Evolutionary conservation across 2,113 vertebrate species (phyloP), one percentile per base, ranked within the genome.

Genomic region (Manacus vitellinus): DNA sequence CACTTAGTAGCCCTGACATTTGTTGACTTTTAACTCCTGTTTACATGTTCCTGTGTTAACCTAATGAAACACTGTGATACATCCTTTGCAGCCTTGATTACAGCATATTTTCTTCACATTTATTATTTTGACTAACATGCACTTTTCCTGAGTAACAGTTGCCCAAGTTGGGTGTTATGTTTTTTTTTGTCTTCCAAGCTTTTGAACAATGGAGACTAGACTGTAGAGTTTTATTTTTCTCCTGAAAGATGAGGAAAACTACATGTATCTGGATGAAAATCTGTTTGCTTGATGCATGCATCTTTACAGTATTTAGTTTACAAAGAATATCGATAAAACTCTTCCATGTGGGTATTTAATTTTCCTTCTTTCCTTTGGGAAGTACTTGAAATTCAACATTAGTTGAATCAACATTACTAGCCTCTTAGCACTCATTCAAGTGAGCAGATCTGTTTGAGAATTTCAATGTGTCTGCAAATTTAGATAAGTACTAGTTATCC

Each of bases 181-280:
- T 27, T 52, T 70, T 74, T 37, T 5, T 7, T 54, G 6, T 49
- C 83, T 82, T 33, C 10, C 11, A 58, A 35, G 33, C 35, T 33
- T 94, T 77, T 70, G 76, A 59, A 39, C 0, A 5, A 35, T 25
- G 19, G n/a, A 62, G 12, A 58, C 27, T 33, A 84, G 55, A 25
- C 35, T 75, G 30, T 24, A 14, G 16, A 39, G 10, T 27, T 65
- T 54, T 61, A 33, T 65, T 84, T 80, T 80, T 62, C 5, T 63
- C 6, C 30, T 44, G 35, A 27, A 49, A 92, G 62, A 16, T 80
- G 54, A 75, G 72, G 61, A 87, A 37, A 68, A 5, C 10, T 54
- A 6, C 15, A 9, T 0, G 0, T 17, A 72, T 8, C 8, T 17
- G 14, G n/a, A 6, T 92, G 63, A 59, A 94, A 76, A 54, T 4